Evolutionary conservation across 2,113 vertebrate genomes (phyloP), one percentile per base, ranked within the genome.

Genomic region (Benitochromis conjunctus): DNA sequence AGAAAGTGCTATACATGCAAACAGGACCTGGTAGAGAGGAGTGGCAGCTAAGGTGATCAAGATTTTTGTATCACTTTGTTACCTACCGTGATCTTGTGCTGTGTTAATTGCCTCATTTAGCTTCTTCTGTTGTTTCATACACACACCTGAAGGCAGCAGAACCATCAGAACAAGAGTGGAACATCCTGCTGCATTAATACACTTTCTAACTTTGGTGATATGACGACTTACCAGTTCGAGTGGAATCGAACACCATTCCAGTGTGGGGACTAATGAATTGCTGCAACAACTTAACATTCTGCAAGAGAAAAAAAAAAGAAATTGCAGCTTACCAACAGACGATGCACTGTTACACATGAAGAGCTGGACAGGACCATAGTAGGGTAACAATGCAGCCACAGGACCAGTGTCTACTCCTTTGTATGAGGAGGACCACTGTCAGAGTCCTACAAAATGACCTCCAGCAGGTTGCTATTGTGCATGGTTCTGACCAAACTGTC

Each of bases 201-300:
- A 1, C 10, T 29, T 24, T 4, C 9, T 36, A 5, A 56, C 46
- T 53, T 51, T 24, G 38, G 48, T 51, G 5, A 56, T 9, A 0
- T 7, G 29, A 3, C 3, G 36, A 26, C 76, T 93, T 60, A 98
- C 98, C 98, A 56, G 98, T 98, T 38, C 79, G 94, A 1, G 96
- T 97, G 21, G 97, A 91, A 24, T 98, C 97, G 21, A 96, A 95
- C 46, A 97, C 81, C 24, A 90, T 38, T 3, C 97, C 97, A 0
- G 96, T 96, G 41, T 98, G 91, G 18, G 97, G 95, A 43, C 96
- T 97, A 19, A 99, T 93, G 81, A 99, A 99, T 94, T 99, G 98
- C 84, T 97, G 93, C 91, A 99, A 89, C 56, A 99, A 91, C 82
- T 97, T 97, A 56, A 98, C 96, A 0, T 98, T 99, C 98, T 99